Base-by-base conservation (phyloP, 2,888 invertebrate genomes). In the Meliscaeva auricollis region DNA sequence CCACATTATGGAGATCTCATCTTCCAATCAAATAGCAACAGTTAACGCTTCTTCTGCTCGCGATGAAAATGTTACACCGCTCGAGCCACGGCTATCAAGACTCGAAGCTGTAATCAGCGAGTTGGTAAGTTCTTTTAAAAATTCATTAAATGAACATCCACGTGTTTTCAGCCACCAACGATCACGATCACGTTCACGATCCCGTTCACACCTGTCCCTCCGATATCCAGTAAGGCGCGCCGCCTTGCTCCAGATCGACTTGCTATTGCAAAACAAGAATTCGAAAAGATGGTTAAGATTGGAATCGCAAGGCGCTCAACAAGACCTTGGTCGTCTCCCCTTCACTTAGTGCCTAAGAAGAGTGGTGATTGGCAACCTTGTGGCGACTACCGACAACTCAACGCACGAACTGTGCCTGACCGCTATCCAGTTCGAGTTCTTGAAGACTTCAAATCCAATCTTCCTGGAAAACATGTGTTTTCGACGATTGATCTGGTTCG, bases 361-460 rank as follows among this genome's bases (percentile, higher is more conserved):
- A 44, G 32, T 8, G 64, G 35, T 11, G 54, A 79, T 11, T 84
- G 75, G 75, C 72, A 66, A 52, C 60, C 70, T 13, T 76, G 70
- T 26, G 83, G 80, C n/a, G 79, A 79, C 48, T 83, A 72, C 38
- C 56, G 87, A 15, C 56, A 35, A 7, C 69, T 83, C 2, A 87
- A 82, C 46, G 74, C 83, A 0, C 56, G 64, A 0, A 92, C 90
- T 0, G 68, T 89, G 1, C 90, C 90, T 0, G 91, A 92, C 82
- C 64, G 88, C 0, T 90, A 90, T 60, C 90, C 91, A 0, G 77
- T 90, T 2, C 88, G 89, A 1, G 88, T 70, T 44, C 72, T 80
- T 15, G 38, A 87, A 20, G 87, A 87, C 46, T 87, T 87, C 26
- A 26, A 80, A 2, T 68, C 79, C 15, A 69, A 73, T 20, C 50